Evolutionary conservation across 2,888 invertebrate species (phyloP).

Genomic region (Xestobium rufovillosum): DNA sequence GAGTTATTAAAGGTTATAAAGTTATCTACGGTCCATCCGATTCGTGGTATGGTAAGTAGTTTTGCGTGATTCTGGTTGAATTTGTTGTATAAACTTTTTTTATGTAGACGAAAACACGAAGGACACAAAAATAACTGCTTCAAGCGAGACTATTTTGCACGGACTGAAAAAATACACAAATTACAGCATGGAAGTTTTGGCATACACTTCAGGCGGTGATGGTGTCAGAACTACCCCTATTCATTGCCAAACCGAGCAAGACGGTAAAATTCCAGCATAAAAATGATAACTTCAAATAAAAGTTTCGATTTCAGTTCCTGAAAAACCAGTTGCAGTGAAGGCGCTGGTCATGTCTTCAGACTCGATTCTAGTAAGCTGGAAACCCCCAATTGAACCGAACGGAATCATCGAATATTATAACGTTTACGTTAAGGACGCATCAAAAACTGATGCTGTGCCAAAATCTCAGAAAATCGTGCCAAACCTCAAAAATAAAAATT

Average conservation of each 20-base stretch:
- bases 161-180: constrained; percentile 92
- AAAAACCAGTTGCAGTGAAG: constrained; percentile 87
- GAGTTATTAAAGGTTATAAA: constrained; percentile 93
- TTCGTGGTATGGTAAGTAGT: constrained; percentile 79
- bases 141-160: constrained; percentile 87
- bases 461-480: constrained; percentile 72
- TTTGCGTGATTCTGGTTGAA: constrained; percentile 4
- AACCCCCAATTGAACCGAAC: constrained; percentile 85
- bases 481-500: constrained; percentile 54
- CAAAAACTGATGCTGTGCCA: constrained; percentile 40
- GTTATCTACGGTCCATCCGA: constrained; percentile 87
- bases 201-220: constrained; percentile 91
- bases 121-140: constrained; percentile 86
- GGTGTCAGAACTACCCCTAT: constrained; percentile 83
- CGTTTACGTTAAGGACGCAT: constrained; percentile 67
- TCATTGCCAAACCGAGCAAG: constrained; percentile 92
- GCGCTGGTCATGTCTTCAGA: constrained; percentile 87
- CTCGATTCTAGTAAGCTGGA: constrained; percentile 90
- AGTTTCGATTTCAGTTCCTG: constrained; percentile 63
- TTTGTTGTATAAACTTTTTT: constrained; percentile 15
- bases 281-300: no score
- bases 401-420: constrained; percentile 91
- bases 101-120: constrained; percentile 76
- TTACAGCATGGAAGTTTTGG: constrained; percentile 93
- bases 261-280: constrained; percentile 58